Evolutionary conservation across 2,888 invertebrate genomes (phyloP).

Genomic region (Atethmia centrago): DNA sequence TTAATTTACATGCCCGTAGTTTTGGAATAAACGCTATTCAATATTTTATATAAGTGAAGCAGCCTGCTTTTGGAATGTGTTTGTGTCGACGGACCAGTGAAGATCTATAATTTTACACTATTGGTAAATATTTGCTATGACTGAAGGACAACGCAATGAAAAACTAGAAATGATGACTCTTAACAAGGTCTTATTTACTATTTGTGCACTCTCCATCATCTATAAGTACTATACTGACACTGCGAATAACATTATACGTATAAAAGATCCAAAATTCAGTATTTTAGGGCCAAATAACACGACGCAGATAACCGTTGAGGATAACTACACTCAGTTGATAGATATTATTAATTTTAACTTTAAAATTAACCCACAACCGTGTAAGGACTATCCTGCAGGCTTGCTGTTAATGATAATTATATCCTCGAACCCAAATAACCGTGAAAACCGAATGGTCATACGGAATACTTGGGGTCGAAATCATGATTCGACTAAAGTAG

Average conservation of each 20-base stretch:
- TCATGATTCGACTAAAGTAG: constrained; percentile 88
- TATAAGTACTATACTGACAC: constrained; percentile 70
- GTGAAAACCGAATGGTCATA: constrained; percentile 92
- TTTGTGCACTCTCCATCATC: constrained; percentile 67
- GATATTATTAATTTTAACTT: constrained; percentile 92
- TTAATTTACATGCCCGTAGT: not conserved
- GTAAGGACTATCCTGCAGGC: constrained; percentile 80
- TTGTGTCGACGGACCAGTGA: constrained; percentile 5
- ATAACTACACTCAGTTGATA: constrained; percentile 83
- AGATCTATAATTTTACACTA: not conserved
- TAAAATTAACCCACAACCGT: constrained; percentile 90
- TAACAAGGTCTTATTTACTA: constrained; percentile 69
- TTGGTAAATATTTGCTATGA: constrained; percentile 61
- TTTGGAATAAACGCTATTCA: not conserved
- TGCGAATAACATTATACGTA: constrained; percentile 58
- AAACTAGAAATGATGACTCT: constrained; percentile 71
- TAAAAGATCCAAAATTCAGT: constrained; percentile 75
- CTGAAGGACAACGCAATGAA: constrained; percentile 68
- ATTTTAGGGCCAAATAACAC: constrained; percentile 75
- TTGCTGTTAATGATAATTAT: constrained; percentile 92
- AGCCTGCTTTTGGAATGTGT: constrained; percentile 7
- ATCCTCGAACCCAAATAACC: constrained; percentile 93
- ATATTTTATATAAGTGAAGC: not conserved
- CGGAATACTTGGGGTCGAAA: constrained; percentile 94
- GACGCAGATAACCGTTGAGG: constrained; percentile 64